Percentiles rank a stretch among this genome's conserved stretches.
phyloP scores from a whole-genome alignment of 2,113 vertebrate species.

The human region GRCh38 chr4:74229501-74230000 shows the following conservation, averaged over 20 bases:
- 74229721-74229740: neutral
- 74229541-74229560: constrained; percentile 28
- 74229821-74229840: neutral
- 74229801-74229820: neutral
- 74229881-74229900: neutral
- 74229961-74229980: neutral
- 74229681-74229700: neutral
- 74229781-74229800: neutral
- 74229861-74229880: neutral
- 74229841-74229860: neutral
- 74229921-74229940: neutral
- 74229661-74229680: neutral
- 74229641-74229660: neutral
- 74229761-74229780: neutral
- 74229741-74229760: neutral
- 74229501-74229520: neutral
- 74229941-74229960: neutral
- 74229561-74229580: constrained; percentile 19
- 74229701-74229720: neutral
- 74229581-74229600: constrained; percentile 34
- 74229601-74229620: neutral
- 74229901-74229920: neutral
- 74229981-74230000: neutral
- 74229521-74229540: constrained; percentile 22
- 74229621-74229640: neutral